Evolutionary conservation across 1,140 invertebrate species (phyloP).

Genomic region (Leptonema lineaticorne): DNA sequence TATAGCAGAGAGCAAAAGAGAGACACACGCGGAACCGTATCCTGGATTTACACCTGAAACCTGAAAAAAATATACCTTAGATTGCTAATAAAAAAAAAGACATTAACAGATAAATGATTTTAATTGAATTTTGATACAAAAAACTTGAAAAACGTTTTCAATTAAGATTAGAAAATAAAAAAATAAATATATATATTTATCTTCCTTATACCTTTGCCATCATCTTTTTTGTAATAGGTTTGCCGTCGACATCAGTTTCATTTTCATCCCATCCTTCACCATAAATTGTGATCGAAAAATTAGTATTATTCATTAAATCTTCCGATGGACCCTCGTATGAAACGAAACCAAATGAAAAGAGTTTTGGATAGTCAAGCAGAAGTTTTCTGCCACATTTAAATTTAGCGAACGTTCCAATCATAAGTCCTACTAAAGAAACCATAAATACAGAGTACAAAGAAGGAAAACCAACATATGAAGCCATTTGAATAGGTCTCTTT

Average conservation of each 20-base stretch:
- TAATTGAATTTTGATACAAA: no score
- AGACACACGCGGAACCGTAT: conserved; percentile 79
- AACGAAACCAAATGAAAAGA: conserved; percentile 73
- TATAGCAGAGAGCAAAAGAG: conserved; percentile 69
- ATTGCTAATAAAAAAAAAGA: no score
- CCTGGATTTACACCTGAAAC: conserved; percentile 70
- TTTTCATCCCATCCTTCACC: conserved; percentile 77
- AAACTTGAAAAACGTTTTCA: neutral
- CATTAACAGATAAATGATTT: no score
- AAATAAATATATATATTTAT: no score
- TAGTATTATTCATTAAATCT: conserved; percentile 61
- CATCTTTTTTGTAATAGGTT: conserved; percentile 67
- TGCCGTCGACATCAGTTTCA: conserved; percentile 62
- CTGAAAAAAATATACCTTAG: conserved; percentile 42
- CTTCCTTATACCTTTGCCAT: conserved; percentile 63
- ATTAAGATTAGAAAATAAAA: conserved; percentile 52
- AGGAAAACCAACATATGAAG: conserved; percentile 31
- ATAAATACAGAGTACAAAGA: conserved; percentile 46
- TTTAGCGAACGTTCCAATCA: conserved; percentile 69
- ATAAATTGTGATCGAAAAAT: conserved; percentile 69
- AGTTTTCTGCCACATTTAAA: conserved; percentile 53
- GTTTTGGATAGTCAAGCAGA: conserved; percentile 65
- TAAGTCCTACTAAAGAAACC: conserved; percentile 56
- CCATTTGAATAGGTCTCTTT: conserved; percentile 41
- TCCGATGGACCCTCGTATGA: conserved; percentile 67